These are phyloP conservation scores for Melanotaenia boesemani DNA, from an alignment of 2,797 vertebrate genomes.

Conservation along the genomic window DNA sequence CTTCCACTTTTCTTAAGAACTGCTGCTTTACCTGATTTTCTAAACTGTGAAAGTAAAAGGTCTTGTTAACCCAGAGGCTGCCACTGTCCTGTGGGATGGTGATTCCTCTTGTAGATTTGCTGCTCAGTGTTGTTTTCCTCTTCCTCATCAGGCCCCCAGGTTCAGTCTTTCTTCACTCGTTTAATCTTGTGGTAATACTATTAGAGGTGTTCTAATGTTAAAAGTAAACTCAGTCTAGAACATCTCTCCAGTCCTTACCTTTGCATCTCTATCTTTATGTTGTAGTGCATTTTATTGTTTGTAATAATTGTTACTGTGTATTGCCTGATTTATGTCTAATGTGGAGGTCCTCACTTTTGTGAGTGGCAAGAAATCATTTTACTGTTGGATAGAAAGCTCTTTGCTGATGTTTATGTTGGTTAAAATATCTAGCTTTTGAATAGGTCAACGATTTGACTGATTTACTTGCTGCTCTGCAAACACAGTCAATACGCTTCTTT, in stretches of 20 bases:
- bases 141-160: slow-evolving; percentile 14
- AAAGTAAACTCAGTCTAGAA: not conserved
- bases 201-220: slow-evolving; percentile 15
- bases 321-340: not conserved
- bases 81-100: slow-evolving; percentile 8
- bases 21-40: slow-evolving; percentile 27
- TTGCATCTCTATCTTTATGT: not conserved
- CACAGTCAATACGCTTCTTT: not conserved
- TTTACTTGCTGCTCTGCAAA: slow-evolving; percentile 7
- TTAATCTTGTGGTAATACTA: slow-evolving; percentile 17
- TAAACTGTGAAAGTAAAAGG: slow-evolving; percentile 29
- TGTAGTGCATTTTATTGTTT: slow-evolving; percentile 6
- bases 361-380: not conserved
- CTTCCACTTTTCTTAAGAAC: slow-evolving; percentile 30
- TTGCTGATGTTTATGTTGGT: not conserved
- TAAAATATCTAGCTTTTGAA: not conserved
- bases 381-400: not conserved
- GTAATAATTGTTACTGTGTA: not conserved
- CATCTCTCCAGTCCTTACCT: slow-evolving; percentile 4
- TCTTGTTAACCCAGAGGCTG: slow-evolving; percentile 12
- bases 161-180: slow-evolving; percentile 16
- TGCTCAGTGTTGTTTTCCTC: slow-evolving; percentile 19
- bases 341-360: not conserved
- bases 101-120: slow-evolving; percentile 13
- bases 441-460: not conserved